phyloP scores from a whole-genome alignment of 2,113 vertebrate genomes.

The Pterocles gutturalis region DNA sequence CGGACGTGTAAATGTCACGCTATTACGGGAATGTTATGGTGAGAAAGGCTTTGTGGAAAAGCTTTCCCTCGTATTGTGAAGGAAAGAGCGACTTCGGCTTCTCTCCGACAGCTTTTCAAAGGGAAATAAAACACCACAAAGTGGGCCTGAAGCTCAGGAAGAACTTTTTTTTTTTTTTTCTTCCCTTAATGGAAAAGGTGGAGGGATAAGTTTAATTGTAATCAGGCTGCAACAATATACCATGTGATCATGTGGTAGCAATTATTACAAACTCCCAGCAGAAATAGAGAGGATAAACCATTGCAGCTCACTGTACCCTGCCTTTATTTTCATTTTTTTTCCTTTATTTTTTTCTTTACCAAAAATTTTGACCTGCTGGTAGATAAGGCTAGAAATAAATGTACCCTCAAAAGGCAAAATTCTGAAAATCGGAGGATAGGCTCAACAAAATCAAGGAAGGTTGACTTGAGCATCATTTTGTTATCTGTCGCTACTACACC shows the following conservation, averaged over 20 bases:
- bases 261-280: slow-evolving; percentile 61
- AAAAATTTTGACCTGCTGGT: not conserved
- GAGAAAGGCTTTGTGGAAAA: not conserved
- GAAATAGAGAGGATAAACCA: slow-evolving; percentile 23
- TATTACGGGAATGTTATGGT: slow-evolving; percentile 5
- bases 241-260: slow-evolving; percentile 71
- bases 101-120: slow-evolving; percentile 15
- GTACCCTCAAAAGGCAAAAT: not conserved
- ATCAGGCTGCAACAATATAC: slow-evolving; percentile 64
- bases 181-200: slow-evolving; percentile 51
- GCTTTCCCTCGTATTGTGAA: not conserved
- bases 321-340: not conserved
- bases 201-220: slow-evolving; percentile 66
- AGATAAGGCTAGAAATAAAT: not conserved
- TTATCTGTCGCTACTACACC: not conserved
- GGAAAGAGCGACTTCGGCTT: not conserved
- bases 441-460: not conserved
- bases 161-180: not conserved
- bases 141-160: slow-evolving; percentile 52
- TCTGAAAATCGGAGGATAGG: not conserved
- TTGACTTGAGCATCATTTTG: not conserved
- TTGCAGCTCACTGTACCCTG: not conserved
- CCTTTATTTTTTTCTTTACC: not conserved
- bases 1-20: slow-evolving; percentile 17
- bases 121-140: slow-evolving; percentile 29